Base-by-base conservation (phyloP, 2,888 invertebrate species). In the Plutella xylostella region DNA sequence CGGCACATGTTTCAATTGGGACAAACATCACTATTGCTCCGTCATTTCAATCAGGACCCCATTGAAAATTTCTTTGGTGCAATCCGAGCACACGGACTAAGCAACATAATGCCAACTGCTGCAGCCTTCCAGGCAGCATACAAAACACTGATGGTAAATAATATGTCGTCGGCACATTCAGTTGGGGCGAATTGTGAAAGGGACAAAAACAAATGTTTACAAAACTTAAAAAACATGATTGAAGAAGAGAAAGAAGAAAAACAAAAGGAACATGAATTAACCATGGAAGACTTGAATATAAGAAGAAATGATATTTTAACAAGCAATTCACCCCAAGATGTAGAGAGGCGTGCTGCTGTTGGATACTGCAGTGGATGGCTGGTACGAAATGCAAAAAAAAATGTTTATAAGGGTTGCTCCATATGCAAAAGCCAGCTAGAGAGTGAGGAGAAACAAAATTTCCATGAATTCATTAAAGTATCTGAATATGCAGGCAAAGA, bases 31-130 rank as follows among this genome's bases (percentile, higher is more conserved):
- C 9, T 53, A 22, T 34, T 51, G 43, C 30, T 51, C 30, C 45
- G 51, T 6, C 41, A 48, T 48, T 53, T 47, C 18, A 51, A 47
- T 19, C 46, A 48, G 34, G 50, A 50, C 22, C 48, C 50, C 11
- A 17, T 50, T 9, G 51, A 51, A 20, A 49, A 48, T 17, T 52
- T 51, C 37, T 52, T 52, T 46, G 54, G 52, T 3, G 45, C 48
- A 3, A 50, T 54, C 9, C 21, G 51, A n/a, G 47, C 48, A 7
- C 51, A 54, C 43, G 51, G 51, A 2, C 33, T 37, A 1, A 34
- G 45, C 1, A 54, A 54, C 21, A 43, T 45, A 33, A 45, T 45
- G 45, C 40, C 45, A 11, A 40, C 19, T 19, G n/a, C n/a, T n/a
- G n/a, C n/a, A n/a, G n/a, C n/a, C n/a, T n/a, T n/a, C n/a, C n/a